Evolutionary conservation across 2,113 vertebrate genomes (phyloP), one percentile per base, ranked within the genome.

Genomic region (Hucho hucho): DNA sequence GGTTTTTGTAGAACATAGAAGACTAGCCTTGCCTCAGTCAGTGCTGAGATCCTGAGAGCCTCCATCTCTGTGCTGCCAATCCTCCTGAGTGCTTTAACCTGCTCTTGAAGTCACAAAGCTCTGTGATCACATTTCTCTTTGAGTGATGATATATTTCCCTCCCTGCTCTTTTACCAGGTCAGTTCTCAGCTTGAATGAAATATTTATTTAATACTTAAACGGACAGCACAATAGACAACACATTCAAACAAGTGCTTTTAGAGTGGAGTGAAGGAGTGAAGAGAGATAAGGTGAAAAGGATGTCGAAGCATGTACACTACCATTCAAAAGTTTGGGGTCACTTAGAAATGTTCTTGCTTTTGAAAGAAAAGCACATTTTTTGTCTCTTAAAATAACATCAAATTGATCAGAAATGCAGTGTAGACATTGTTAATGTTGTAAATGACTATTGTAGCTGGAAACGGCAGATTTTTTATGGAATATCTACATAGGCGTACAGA

Each of bases 181-280:
- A 74, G 25, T 47, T 71, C 72, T 78, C 59, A 49, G 70, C 47
- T 63, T 70, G 66, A 72, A 70, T 74, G 72, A 73, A 84, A 73
- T 5, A 77, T 64, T 37, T 73, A 66, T 79, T 77, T 68, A 73
- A 61, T 26, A 22, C 1, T 68, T 68, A 81, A 77, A 9, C 25
- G 26, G 25, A 61, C 18, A 4, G 72, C 29, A 37, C 69, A 63
- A 29, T 53, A 53, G 37, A 20, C 14, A 32, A 43, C 47, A 20
- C 11, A 32, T 32, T 26, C 53, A 70, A 29, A 32, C 24, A 25
- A 5, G 4, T 22, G 22, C 65, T 61, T 61, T 61, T 22, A 61
- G n/a, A 56, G 3, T 22, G 58, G 7, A 61, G 58, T 61, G 58
- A 16, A 22, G 53, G 58, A n/a, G 58, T 2, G 49, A 53, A 18